Evolutionary conservation across 2,797 vertebrate species (phyloP).

Genomic region (Lacerta agilis): DNA sequence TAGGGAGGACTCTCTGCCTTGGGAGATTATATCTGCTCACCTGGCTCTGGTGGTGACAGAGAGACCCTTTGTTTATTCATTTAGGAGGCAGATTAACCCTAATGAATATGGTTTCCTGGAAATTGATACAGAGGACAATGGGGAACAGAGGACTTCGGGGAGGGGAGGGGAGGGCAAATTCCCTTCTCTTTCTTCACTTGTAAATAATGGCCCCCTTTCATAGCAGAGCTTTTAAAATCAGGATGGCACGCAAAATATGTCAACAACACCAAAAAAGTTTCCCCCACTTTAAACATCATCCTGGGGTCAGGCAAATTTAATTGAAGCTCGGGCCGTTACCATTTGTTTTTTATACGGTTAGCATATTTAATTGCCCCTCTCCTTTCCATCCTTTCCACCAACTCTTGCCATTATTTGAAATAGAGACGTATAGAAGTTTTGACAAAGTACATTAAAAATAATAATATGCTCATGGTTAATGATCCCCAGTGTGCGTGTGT

Average conservation of each 20-base stretch:
- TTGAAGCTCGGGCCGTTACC: neutral
- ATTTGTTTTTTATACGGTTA: neutral
- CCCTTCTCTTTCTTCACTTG: constrained; percentile 95
- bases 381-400: neutral
- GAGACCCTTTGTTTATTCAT: constrained; percentile 96
- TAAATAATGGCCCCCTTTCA: constrained; percentile 93
- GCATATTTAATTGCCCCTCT: constrained; percentile 14
- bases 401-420: neutral
- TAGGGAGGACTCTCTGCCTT: constrained; percentile 85
- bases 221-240: constrained; percentile 85
- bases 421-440: no score
- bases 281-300: constrained; percentile 72
- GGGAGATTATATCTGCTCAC: constrained; percentile 94
- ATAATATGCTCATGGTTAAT: neutral
- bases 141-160: constrained; percentile 71
- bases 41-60: constrained; percentile 90
- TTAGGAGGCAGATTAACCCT: constrained; percentile 89
- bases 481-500: neutral
- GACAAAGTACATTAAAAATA: neutral
- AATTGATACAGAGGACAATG: constrained; percentile 86
- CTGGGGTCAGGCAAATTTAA: neutral
- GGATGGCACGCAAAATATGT: constrained; percentile 91
- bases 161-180: constrained; percentile 76
- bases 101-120: constrained; percentile 89
- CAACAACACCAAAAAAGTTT: constrained; percentile 68